Conservation (phyloP, 2,797 vertebrate species). For the Netta rufina region DNA sequence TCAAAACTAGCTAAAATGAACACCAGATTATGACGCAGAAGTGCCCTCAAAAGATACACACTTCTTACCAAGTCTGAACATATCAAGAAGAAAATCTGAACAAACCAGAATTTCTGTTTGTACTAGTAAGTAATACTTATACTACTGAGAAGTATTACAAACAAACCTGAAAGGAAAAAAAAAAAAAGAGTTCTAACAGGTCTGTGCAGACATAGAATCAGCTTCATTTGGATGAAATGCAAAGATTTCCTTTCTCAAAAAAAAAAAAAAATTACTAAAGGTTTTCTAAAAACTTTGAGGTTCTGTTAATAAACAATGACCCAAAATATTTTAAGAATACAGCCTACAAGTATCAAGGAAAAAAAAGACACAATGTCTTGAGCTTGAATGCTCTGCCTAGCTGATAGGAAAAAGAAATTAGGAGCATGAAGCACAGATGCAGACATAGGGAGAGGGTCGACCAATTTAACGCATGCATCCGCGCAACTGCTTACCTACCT, state of each 20-base stretch:
- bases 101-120: not conserved
- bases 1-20: not conserved
- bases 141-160: not conserved
- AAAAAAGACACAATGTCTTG: not conserved
- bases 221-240: not conserved
- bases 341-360: not conserved
- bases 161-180: not conserved
- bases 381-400: slow-evolving; percentile 27
- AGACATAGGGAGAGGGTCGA: slow-evolving; percentile 75
- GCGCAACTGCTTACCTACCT: slow-evolving; percentile 74
- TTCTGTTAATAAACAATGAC: not conserved
- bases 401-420: slow-evolving; percentile 51
- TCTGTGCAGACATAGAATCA: not conserved
- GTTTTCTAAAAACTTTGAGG: not conserved
- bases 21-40: not conserved
- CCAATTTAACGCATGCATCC: slow-evolving; percentile 76
- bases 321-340: not conserved
- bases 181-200: not conserved
- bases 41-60: not conserved
- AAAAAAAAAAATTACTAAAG: not conserved
- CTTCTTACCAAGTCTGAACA: not conserved
- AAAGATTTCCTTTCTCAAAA: not conserved
- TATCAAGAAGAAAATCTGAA: not conserved
- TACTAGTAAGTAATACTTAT: no score
- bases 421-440: slow-evolving; percentile 73